A percentile compares a stretch with the other conserved stretches of the same genome.
Conservation (phyloP, 1,140 invertebrate species). For the Lepidurus apus region DNA sequence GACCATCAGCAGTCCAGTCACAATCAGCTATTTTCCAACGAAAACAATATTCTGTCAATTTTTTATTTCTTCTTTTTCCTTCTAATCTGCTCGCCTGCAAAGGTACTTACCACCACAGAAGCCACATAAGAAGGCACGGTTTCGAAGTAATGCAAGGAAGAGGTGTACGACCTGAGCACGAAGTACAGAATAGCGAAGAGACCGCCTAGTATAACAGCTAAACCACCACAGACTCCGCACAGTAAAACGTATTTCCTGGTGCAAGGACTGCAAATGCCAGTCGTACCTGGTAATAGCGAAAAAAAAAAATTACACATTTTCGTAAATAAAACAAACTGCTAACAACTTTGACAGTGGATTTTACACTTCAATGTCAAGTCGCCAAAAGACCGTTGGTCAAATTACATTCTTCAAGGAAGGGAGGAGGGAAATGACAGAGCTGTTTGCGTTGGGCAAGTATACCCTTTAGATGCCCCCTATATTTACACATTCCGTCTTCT, state of each 20-base stretch:
- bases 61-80: background rate
- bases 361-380: background rate
- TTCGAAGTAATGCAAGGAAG: slow-evolving; percentile 72
- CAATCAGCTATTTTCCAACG: slow-evolving; percentile 52
- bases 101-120: slow-evolving; percentile 62
- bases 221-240: slow-evolving; percentile 65
- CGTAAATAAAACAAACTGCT: background rate
- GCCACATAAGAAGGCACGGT: slow-evolving; percentile 78
- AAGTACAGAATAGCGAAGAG: slow-evolving; percentile 70
- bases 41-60: slow-evolving; percentile 29
- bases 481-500: background rate
- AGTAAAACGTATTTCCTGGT: slow-evolving; percentile 64
- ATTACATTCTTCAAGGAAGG: background rate
- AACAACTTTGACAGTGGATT: background rate
- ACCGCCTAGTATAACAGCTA: slow-evolving; percentile 63
- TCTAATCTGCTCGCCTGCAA: background rate
- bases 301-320: background rate
- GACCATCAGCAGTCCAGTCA: slow-evolving; percentile 78
- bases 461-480: background rate
- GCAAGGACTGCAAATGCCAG: slow-evolving; percentile 32
- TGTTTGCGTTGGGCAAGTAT: background rate
- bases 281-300: background rate
- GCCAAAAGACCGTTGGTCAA: no score
- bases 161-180: slow-evolving; percentile 67
- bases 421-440: background rate